These are phyloP conservation scores for Lanistes nyassanus DNA, from an alignment of 1,140 invertebrate species.

Conservation along the genomic window DNA sequence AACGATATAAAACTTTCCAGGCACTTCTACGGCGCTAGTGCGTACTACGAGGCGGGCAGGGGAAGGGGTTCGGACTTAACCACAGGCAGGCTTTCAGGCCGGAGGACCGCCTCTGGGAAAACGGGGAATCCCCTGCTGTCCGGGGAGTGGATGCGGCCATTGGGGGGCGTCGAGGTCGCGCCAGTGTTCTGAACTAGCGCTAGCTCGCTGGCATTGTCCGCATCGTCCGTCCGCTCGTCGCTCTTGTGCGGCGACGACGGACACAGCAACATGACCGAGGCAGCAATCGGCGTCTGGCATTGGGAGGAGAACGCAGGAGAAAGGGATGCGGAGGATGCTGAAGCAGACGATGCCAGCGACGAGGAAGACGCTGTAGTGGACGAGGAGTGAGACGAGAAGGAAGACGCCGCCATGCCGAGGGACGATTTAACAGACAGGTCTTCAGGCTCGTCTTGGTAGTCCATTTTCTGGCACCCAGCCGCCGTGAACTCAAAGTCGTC, in stretches of 20 bases:
- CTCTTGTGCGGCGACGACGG: neutral
- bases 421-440: conserved; percentile 35
- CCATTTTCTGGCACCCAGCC: conserved; percentile 2
- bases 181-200: neutral
- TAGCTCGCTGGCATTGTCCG: neutral
- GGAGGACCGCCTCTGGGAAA: neutral
- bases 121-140: neutral
- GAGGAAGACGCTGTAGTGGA: no score
- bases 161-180: neutral
- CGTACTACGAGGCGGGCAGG: neutral
- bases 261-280: neutral
- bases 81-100: neutral
- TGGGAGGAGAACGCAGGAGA: no score
- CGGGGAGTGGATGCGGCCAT: neutral
- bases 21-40: no score
- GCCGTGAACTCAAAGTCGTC: neutral
- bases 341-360: no score
- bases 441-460: conserved; percentile 37
- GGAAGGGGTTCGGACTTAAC: conserved; percentile 10
- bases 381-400: neutral
- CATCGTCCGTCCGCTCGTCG: neutral
- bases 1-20: no score
- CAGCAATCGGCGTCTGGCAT: neutral
- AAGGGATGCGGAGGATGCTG: no score
- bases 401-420: neutral